phyloP scores from a whole-genome alignment of 2,888 invertebrate genomes.

The Phortica okadai region DNA sequence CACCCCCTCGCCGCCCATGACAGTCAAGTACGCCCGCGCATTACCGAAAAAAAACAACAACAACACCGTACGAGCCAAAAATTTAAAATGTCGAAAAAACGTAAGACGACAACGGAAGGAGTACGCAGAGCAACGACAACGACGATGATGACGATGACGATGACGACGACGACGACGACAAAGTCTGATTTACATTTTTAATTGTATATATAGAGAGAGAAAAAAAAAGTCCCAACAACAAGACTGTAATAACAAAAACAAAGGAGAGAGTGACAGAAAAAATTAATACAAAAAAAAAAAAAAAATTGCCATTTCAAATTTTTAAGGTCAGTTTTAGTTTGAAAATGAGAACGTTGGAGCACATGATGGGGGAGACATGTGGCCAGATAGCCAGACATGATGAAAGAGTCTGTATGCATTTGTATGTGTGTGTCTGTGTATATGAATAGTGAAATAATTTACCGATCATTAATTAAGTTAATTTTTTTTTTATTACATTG shows the following conservation, averaged over 20 bases:
- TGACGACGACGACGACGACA: not conserved
- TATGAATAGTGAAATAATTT: not conserved
- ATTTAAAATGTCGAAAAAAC: not conserved
- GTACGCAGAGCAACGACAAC: not conserved
- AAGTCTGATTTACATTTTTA: conserved; percentile 32
- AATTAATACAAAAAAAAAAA: not conserved
- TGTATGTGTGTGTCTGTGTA: not conserved
- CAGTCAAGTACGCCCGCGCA: conserved; percentile 23
- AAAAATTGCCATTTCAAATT: not conserved
- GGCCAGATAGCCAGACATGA: too few relatives aligned
- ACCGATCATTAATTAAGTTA: too few relatives aligned
- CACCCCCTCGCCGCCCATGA: not conserved
- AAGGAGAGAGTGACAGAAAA: not conserved
- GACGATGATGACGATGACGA: not conserved
- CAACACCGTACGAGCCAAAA: not conserved
- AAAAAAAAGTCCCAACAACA: not conserved
- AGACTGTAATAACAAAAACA: not conserved
- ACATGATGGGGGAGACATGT: too few relatives aligned
- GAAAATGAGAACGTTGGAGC: not conserved
- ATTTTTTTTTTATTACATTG: too few relatives aligned
- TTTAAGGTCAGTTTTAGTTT: conserved; percentile 12
- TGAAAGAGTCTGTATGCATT: not conserved
- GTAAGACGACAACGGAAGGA: not conserved
- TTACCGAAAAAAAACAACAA: not conserved
- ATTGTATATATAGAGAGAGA: conserved; percentile 17